phyloP scores from a whole-genome alignment of 2,797 vertebrate genomes.

The Enteromius viviparus region DNA sequence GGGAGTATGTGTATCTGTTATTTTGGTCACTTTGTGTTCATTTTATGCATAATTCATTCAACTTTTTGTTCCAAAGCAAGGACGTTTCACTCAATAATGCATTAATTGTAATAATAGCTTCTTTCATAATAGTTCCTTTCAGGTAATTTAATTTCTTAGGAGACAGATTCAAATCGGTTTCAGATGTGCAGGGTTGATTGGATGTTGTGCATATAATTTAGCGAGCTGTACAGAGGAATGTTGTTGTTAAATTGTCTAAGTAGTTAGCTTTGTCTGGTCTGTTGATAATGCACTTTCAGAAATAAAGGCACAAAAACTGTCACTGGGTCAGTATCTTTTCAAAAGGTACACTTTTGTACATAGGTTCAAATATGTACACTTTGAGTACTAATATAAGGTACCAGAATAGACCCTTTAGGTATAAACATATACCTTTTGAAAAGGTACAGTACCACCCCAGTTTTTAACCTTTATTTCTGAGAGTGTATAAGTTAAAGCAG shows the following conservation, averaged over 20 bases:
- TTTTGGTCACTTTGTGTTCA: slow-evolving; percentile 10
- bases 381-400: too few species aligned
- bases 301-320: too few species aligned
- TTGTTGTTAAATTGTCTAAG: not conserved
- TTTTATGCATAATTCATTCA: not conserved
- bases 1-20: slow-evolving; percentile 17
- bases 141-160: not conserved
- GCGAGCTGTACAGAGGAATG: not conserved
- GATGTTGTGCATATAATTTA: not conserved
- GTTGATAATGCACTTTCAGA: not conserved
- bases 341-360: too few species aligned
- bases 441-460: too few species aligned
- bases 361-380: too few species aligned
- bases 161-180: slow-evolving; percentile 12
- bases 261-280: not conserved
- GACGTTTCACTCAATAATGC: not conserved
- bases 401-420: too few species aligned
- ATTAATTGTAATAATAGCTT: not conserved
- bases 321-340: too few species aligned
- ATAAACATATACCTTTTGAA: too few species aligned
- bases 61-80: not conserved
- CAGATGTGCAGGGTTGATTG: not conserved
- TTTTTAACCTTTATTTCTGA: too few species aligned
- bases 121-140: not conserved
- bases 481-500: not conserved